Base-by-base conservation (phyloP, 30 jellyfish, hydroid and myxozoan genomes). In the Euphysa ruthae region DNA sequence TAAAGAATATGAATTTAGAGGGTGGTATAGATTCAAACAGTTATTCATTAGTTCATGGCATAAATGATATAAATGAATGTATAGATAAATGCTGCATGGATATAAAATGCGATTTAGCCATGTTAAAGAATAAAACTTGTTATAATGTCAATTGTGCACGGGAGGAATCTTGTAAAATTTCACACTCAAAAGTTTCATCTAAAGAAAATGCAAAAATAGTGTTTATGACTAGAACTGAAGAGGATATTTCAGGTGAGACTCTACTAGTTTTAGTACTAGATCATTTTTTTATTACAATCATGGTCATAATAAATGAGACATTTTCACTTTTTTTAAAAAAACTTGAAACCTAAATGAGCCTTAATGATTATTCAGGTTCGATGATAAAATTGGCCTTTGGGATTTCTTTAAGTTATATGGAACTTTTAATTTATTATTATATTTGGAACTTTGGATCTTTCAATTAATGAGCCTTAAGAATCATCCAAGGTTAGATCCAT, bases 61-160 rank as follows among this genome's bases (percentile, higher is more conserved):
- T 73, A 1, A 22, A 79, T 4, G 43, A 60, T 44, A 73, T 82
- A 85, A 79, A 82, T 22, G 75, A 28, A 1, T 82, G 94, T 82
- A 75, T 84, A 5, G 68, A 26, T 4, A 77, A 70, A 38, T 84
- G 95, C 75, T 84, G 95, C 65, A 55, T 61, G 43, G 25, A 43
- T 32, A 71, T 32, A 14, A 60, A 69, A 56, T 84, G 95, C 69
- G 95, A 84, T 50, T 55, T 84, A 63, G 95, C 95, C 1, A 84
- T 84, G 95, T 68, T 68, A 43, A 63, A 69, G 18, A 80, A 71
- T 18, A 33, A 49, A 1, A 79, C 49, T 0, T 84, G 95, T 54
- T 87, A 84, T 68, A 85, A 84, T 4, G 91, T 84, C 18, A 58
- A 51, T 19, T 84, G 95, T 66, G 71, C 62, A 22, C 86, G 38